These are phyloP conservation scores for Actinostola sp. DNA, from an alignment of 92 coral and sea anemone species.

Conservation along the genomic window DNA sequence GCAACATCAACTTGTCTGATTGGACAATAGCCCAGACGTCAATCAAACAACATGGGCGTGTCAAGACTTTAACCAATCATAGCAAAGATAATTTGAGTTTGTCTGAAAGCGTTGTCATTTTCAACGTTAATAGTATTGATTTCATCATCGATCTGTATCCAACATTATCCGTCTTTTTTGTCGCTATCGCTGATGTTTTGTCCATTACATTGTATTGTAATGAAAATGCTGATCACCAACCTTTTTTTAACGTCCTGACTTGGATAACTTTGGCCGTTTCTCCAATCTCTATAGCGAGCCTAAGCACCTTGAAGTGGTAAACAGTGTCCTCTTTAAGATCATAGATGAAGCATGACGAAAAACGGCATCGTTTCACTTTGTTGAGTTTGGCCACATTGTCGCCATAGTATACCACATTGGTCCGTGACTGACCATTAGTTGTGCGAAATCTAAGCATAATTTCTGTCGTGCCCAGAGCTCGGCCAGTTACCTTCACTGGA, in stretches of 20 bases:
- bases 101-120: too few species aligned
- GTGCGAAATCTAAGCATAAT: slow-evolving; percentile 1
- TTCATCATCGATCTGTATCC: too few species aligned
- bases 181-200: too few species aligned
- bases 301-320: slow-evolving; percentile 15
- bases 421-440: neutral
- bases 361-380: neutral
- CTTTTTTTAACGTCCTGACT: slow-evolving; percentile 13
- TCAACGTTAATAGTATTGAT: too few species aligned
- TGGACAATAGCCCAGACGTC: too few species aligned
- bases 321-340: slow-evolving; percentile 13
- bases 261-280: slow-evolving; percentile 4
- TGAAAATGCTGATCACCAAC: neutral
- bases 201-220: too few species aligned
- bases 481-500: slow-evolving; percentile 23
- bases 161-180: too few species aligned
- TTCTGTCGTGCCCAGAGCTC: slow-evolving; percentile 7
- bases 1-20: too few species aligned
- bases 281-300: neutral
- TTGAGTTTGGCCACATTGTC: neutral
- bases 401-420: slow-evolving; percentile 10
- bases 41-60: too few species aligned
- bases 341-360: slow-evolving; percentile 11
- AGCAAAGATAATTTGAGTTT: too few species aligned
- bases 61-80: too few species aligned